Base-by-base conservation (phyloP, 2,888 invertebrate genomes). In the Drosophila gaucha region DNA sequence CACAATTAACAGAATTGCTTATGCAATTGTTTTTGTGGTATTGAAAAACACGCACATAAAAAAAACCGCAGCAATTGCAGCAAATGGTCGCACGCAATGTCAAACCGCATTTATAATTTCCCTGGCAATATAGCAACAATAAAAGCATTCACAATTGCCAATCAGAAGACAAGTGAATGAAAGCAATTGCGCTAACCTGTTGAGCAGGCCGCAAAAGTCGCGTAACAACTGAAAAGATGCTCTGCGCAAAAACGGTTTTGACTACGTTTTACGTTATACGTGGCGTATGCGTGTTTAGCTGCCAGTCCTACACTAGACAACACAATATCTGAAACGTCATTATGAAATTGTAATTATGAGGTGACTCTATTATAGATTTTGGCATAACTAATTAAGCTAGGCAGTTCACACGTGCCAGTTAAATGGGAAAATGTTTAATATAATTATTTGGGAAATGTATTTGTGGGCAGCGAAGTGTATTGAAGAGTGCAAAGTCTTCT, bases 241-340 rank as follows among this genome's bases (percentile, higher is more conserved):
- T 20, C 39, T 16, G 43, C 49, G 10, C 16, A 63, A 44, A 31
- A 46, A 31, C 46, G 6, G 31, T 22, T 46, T 31, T 46, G 46
- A n/a, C 46, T n/a, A 20, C 18, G 28, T 26, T n/a, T 28, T 6
- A 8, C 64, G 85, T 26, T 30, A 28, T 22, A 85, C 66, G 59
- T 52, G 72, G 82, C 82, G 82, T 82, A 82, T 82, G 85, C 78
- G 78, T 82, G 78, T 36, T 74, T 43, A 52, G 8, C 28, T 51
- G 28, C 24, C 52, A 18, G 33, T 33, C 26, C 16, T 43, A 58
- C 85, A 85, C 78, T 80, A 43, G 64, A 31, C 58, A 78, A 50
- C 78, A 66, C 36, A 39, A 39, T 47, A 59, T 26, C 35, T 33
- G n/a, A 56, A 51, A 9, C 39, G 8, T 44, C 52, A 68, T 68